Evolutionary conservation across 1,140 invertebrate species (phyloP).

Genomic region (Drosophila subpulchrella): DNA sequence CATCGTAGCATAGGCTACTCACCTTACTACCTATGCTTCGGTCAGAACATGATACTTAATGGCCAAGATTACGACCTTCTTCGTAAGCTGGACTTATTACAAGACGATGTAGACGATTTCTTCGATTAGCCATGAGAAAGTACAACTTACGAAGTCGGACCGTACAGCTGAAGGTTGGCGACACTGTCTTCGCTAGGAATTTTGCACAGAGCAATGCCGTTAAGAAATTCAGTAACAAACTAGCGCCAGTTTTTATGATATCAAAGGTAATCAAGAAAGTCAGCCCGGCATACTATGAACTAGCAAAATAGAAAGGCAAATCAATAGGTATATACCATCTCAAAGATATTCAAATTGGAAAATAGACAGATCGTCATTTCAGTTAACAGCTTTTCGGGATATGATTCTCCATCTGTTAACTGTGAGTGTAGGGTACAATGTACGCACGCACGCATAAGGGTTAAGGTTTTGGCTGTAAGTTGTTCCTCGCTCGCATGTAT

Average conservation of each 20-base stretch:
- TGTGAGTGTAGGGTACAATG: too few species aligned
- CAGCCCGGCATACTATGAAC: constrained; percentile 8
- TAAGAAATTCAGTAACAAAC: too few species aligned
- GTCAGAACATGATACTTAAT: neutral
- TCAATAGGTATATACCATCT: constrained; percentile 15
- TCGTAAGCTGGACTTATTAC: neutral
- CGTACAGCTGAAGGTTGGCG: neutral
- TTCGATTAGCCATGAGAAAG: neutral
- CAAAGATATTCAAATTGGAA: constrained; percentile 15
- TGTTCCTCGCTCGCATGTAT: too few species aligned
- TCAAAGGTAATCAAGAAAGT: constrained; percentile 5
- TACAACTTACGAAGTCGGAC: neutral
- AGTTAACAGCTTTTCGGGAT: neutral
- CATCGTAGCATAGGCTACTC: neutral
- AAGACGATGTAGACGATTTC: neutral
- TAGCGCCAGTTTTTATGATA: neutral
- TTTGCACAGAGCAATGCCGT: too few species aligned
- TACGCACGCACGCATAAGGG: too few species aligned
- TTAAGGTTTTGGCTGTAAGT: too few species aligned
- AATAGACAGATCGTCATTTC: neutral
- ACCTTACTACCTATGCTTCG: neutral
- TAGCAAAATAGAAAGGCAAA: neutral
- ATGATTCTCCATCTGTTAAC: neutral
- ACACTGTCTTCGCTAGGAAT: too few species aligned
- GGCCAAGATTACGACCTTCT: neutral